Evolutionary conservation across 2,113 vertebrate genomes (phyloP), one percentile per base, ranked within the genome.

Genomic region (Junco hyemalis): DNA sequence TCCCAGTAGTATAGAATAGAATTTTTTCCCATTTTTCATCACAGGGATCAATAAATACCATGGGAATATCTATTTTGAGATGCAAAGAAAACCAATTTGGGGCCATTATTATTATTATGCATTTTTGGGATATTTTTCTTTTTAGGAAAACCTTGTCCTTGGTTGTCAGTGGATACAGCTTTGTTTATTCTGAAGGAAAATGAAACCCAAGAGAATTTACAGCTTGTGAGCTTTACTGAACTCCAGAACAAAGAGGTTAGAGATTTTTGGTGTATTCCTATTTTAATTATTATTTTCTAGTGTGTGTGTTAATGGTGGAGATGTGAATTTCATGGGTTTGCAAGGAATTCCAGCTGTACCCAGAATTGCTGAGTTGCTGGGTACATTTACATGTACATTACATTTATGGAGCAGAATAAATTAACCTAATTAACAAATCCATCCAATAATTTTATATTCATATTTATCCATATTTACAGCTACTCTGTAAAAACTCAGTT

Each of bases 81-180:
- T 50, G 65, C n/a, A 60, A 51, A 68, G 5, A 51, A 63, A 59
- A 66, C 6, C 8, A 24, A 1, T n/a, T 79, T 80, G 10, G 24
- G 36, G 15, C 10, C 50, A 51, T 64, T 76, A 74, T 63, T 78
- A 77, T 33, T 14, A 33, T 54, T 29, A 54, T 51, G 24, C 24
- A 25, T 72, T 89, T 12, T 54, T 24, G 48, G 45, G 48, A 66
- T 56, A 8, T 36, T 88, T 93, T 86, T 71, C 51, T 81, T 95
- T 92, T 44, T 82, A 97, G 99, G 98, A 78, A 98, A 98, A 94
- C 45, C 85, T 44, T 98, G 97, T 24, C 88, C 53, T 6, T 99
- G 99, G 98, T 97, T 98, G 97, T 97, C 97, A 18, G 98, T 99
- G 94, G 99, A 99, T 92, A 99, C 98, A 3, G 95, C 97, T 88